Evolutionary conservation across 2,888 invertebrate genomes (phyloP), one percentile per base, ranked within the genome.

Genomic region (Aporophyla nigra): DNA sequence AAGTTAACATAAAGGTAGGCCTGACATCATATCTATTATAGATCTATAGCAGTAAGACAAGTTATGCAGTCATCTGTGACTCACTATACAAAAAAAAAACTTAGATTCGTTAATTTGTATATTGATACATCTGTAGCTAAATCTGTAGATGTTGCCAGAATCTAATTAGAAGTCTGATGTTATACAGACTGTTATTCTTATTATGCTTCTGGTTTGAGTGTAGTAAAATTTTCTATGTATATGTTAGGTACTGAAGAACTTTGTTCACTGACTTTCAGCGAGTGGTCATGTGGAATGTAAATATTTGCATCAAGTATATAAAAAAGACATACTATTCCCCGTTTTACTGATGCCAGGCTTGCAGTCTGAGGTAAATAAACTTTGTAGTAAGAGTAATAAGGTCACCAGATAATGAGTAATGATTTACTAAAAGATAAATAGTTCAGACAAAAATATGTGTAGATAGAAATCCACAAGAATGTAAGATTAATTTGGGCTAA

Each of bases 11-110:
- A 56, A 16, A 61, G 80, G 49, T 61, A 40, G 21, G 66, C 2
- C 71, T 82, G 82, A 80, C 75, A 80, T 83, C 83, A 82, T 61
- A 33, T 16, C 40, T 67, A 56, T 33, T 79, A 61, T 24, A 33
- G 54, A n/a, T 67, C 5, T 24, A 68, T 40, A 51, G 43, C 43
- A n/a, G 0, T n/a, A 33, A 68, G 56, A 66, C 63, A 68, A 71
- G 73, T 43, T 65, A 76, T 71, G 73, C 33, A 54, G 81, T 77
- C 73, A 81, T 74, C 21, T 33, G 33, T 77, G 81, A 83, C 71
- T 83, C 77, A 83, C 14, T 19, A 16, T 65, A 65, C 9, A 78
- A 73, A 73, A 73, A 71, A 67, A 58, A 69, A n/a, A 33, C 33
- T 33, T 33, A 33, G 5, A 40, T 56, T 54, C 19, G 51, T 5